phyloP scores from a whole-genome alignment of 1,140 invertebrate species.

The Acromyrmex echinatior region DNA sequence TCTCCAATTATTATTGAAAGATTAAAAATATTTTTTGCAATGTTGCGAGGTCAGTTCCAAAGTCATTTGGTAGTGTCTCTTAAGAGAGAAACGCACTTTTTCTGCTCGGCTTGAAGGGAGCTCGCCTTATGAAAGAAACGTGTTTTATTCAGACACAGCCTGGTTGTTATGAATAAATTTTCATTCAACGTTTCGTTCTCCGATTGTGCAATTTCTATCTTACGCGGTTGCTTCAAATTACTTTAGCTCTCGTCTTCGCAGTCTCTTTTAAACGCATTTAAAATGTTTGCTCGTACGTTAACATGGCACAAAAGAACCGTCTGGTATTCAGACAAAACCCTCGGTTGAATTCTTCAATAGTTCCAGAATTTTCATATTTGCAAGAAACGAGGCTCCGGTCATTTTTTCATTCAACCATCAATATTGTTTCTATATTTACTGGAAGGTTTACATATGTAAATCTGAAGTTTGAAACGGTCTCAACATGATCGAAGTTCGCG shows the following conservation, averaged over 20 bases:
- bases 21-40: not conserved
- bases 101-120: not conserved
- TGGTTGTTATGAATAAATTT: constrained; percentile 68
- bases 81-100: not conserved
- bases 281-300: constrained; percentile 10
- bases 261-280: not conserved
- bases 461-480: constrained; percentile 11
- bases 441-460: constrained; percentile 69
- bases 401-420: not conserved
- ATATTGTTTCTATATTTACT: constrained; percentile 8
- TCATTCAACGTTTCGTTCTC: constrained; percentile 63
- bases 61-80: constrained; percentile 18
- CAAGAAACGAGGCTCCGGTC: not conserved
- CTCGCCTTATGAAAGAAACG: constrained; percentile 71
- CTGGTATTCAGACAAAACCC: not conserved
- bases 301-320: not conserved
- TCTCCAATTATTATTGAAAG: not conserved
- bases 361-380: constrained; percentile 2
- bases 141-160: constrained; percentile 67
- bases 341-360: not conserved
- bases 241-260: constrained; percentile 20
- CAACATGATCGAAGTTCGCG: constrained; percentile 26
- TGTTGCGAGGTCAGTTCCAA: not conserved
- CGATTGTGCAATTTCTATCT: constrained; percentile 67
- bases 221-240: constrained; percentile 24